phyloP scores from a whole-genome alignment of 2,797 vertebrate genomes.

The Molossus molossus region DNA sequence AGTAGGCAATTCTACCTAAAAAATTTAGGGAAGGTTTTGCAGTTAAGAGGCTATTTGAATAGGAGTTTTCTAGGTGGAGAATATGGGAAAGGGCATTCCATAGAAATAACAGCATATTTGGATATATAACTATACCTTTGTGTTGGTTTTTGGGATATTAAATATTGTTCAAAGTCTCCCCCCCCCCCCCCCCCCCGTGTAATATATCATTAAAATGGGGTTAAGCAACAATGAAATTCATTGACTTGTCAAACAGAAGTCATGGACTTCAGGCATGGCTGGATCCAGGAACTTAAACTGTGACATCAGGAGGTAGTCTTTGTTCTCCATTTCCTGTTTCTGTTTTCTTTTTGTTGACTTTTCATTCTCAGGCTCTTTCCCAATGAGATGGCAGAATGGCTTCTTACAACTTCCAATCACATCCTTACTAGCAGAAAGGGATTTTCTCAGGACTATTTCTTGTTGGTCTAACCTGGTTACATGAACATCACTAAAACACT shows the following conservation, averaged over 20 bases:
- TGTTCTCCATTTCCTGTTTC: constrained; percentile 9
- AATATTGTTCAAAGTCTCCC: neutral
- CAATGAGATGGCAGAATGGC: neutral
- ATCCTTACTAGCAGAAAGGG: neutral
- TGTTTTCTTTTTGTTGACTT: constrained; percentile 17
- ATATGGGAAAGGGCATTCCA: neutral
- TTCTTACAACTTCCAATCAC: neutral
- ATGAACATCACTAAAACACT: neutral
- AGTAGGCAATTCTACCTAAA: neutral
- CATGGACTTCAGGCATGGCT: neutral
- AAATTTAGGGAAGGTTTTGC: neutral
- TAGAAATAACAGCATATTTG: neutral
- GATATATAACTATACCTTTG: neutral
- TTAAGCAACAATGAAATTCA: constrained; percentile 13
- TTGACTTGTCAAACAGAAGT: neutral
- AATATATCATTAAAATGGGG: neutral
- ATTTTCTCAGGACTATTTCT: neutral
- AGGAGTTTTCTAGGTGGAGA: neutral
- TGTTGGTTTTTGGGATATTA: neutral
- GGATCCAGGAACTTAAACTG: neutral
- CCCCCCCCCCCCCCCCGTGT: too few species aligned
- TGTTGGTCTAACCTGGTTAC: neutral
- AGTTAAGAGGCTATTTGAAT: neutral
- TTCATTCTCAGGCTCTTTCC: neutral
- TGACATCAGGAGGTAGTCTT: neutral